These are phyloP conservation scores for Malacosoma neustria DNA, from an alignment of 2,888 invertebrate species.

Conservation along the genomic window DNA sequence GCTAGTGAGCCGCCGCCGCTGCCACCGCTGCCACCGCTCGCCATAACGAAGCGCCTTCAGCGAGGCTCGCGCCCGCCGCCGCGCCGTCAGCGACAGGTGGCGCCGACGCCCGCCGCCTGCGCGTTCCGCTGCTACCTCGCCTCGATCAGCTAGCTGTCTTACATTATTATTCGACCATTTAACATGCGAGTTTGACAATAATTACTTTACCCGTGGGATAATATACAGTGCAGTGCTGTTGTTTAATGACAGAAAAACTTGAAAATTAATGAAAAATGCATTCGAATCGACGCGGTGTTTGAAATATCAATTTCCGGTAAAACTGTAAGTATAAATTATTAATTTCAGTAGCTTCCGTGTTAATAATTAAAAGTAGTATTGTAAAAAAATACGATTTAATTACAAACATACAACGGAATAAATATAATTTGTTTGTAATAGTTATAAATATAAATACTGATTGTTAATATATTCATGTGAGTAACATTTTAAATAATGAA, in stretches of 20 bases:
- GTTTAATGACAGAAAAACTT: conserved; percentile 27
- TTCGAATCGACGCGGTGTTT: conserved; percentile 20
- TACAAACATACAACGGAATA: no score
- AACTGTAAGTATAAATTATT: conserved; percentile 28
- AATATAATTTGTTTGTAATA: no score
- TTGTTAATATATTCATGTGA: no score
- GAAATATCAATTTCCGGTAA: conserved; percentile 21
- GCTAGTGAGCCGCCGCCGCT: conserved; percentile 37
- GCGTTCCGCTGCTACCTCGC: conserved; percentile 35
- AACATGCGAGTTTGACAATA: conserved; percentile 47
- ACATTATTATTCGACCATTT: conserved; percentile 30
- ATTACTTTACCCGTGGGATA: conserved; percentile 26
- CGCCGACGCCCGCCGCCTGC: conserved; percentile 58
- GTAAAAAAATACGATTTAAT: no score
- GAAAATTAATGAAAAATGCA: conserved; percentile 20
- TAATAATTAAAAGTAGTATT: no score
- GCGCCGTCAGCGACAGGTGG: conserved; percentile 48
- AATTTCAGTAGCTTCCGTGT: neutral
- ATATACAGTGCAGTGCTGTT: conserved; percentile 40
- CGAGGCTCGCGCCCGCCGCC: conserved; percentile 21
- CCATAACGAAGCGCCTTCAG: conserved; percentile 20
- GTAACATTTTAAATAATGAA: no score
- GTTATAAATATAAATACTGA: no score
- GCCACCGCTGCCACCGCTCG: conserved; percentile 14
- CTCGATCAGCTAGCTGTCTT: conserved; percentile 20